Base-by-base conservation (phyloP, 1,140 invertebrate species). In the Zophobas morio region DNA sequence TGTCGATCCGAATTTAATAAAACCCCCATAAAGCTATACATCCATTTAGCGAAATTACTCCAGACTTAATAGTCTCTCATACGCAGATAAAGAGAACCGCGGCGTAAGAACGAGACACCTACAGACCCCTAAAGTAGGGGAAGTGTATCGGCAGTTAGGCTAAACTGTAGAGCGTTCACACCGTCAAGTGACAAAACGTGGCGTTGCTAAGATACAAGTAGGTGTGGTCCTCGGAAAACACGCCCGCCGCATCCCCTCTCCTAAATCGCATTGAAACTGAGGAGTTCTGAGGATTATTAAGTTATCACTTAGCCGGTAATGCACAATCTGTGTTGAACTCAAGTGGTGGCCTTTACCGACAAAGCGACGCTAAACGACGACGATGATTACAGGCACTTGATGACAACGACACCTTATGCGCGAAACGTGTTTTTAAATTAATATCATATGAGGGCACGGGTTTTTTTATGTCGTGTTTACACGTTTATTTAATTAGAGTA, bases 131-230 rank as follows among this genome's bases (percentile, higher is more conserved):
- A 73, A 73, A 54, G 39, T 73, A 73, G 71, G 71, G 71, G 71
- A 73, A 73, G 71, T 73, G 70, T 72, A 72, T 54, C 49, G 71
- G 49, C 39, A 79, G 74, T 79, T 76, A 75, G 75, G 54, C 73
- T 79, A 79, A 79, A 79, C 78, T 79, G 78, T 79, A 70, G 54
- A 74, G 47, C 63, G 57, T 70, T 42, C 73, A 46, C 51, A 54
- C 74, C 71, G 72, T 66, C 74, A 75, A 75, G 74, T 70, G 78
- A 79, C 78, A 76, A 79, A 70, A 75, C 74, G 74, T 72, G 73
- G 72, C 74, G 78, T 79, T 79, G 78, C 78, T 79, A 79, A 79
- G 78, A 79, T 71, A 79, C 78, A 72, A 57, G 74, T 40, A 73
- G 78, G 78, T 74, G 78, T 71, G 66, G n/a, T 56, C 60, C 35